These are phyloP conservation scores for Eilema depressum DNA, from an alignment of 2,888 invertebrate species.

Conservation along the genomic window DNA sequence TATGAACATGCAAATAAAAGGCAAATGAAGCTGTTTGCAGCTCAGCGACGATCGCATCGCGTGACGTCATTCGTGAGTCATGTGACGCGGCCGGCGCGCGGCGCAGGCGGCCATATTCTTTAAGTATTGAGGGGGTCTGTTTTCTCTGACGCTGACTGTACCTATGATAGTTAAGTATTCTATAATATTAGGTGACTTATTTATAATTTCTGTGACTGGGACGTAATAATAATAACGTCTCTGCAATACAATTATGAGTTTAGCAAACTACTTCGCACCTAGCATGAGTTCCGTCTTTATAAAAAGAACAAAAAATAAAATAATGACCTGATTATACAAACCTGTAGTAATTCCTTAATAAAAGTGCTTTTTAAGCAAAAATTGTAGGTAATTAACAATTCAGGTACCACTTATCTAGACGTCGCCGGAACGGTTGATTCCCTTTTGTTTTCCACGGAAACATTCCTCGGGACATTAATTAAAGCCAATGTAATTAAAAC, in stretches of 20 bases:
- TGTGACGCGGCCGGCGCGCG: too few species aligned
- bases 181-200: too few species aligned
- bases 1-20: too few species aligned
- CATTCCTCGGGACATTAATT: constrained; percentile 38
- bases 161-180: too few species aligned
- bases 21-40: too few species aligned
- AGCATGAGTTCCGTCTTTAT: background rate
- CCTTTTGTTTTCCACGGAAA: constrained; percentile 34
- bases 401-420: constrained; percentile 20
- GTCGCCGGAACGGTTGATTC: constrained; percentile 23
- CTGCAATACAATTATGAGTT: background rate
- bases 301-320: background rate
- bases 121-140: too few species aligned
- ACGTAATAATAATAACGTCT: background rate
- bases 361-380: background rate
- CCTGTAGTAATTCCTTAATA: background rate
- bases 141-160: too few species aligned
- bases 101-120: too few species aligned
- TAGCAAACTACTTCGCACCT: background rate
- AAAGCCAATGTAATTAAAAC: constrained; percentile 46
- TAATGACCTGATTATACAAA: background rate
- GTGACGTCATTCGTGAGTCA: too few species aligned
- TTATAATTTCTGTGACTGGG: background rate
- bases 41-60: too few species aligned
- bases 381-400: constrained; percentile 18